Percentiles rank a stretch among this genome's conserved stretches.
phyloP scores from a whole-genome alignment of 2,113 vertebrate species.

The Trogon melanurus region DNA sequence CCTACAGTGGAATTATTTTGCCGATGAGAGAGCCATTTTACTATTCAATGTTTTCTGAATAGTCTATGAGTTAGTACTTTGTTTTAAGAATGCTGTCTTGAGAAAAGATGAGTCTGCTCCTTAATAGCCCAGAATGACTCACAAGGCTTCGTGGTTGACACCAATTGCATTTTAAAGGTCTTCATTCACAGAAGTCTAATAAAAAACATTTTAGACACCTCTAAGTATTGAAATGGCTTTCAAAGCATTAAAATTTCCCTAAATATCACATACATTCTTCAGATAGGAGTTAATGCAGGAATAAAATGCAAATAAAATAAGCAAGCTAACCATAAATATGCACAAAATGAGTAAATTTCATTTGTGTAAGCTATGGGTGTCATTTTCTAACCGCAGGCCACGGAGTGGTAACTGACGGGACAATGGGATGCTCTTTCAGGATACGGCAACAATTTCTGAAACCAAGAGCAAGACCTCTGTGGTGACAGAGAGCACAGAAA shows the following conservation, averaged over 20 bases:
- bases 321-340: conserved; percentile 38
- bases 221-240: conserved; percentile 33
- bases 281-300: conserved; percentile 58
- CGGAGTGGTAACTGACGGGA: neutral
- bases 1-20: neutral
- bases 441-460: neutral
- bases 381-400: neutral
- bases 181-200: conserved; percentile 18
- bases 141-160: conserved; percentile 26
- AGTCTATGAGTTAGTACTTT: neutral
- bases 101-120: conserved; percentile 41
- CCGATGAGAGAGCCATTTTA: neutral
- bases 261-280: conserved; percentile 47
- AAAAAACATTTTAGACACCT: conserved; percentile 6
- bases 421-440: conserved; percentile 11
- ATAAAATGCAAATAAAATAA: conserved; percentile 69
- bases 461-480: neutral
- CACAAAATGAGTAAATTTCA: conserved; percentile 33
- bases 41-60: conserved; percentile 2
- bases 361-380: conserved; percentile 31
- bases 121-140: conserved; percentile 51
- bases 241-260: conserved; percentile 52
- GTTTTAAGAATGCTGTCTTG: neutral
- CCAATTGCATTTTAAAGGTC: conserved; percentile 36
- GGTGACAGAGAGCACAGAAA: neutral